Evolutionary conservation across 1,140 invertebrate genomes (phyloP).

Genomic region (Drosophila novamexicana): DNA sequence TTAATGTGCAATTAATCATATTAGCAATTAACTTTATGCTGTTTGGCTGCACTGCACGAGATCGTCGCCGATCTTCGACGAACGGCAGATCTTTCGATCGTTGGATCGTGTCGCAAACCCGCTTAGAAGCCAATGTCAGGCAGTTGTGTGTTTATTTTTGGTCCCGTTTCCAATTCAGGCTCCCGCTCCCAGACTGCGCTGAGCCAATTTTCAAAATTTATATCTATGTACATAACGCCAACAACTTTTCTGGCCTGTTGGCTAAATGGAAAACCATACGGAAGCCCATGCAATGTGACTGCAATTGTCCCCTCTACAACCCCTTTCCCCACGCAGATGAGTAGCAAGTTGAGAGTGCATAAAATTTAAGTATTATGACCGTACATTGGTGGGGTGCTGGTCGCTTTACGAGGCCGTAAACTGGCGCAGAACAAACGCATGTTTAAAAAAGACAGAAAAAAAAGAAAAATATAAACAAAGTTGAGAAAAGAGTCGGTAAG

Average conservation of each 20-base stretch:
- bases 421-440: conserved; percentile 57
- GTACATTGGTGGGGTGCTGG: conserved; percentile 41
- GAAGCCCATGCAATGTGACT: conserved; percentile 42
- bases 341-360: conserved; percentile 56
- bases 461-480: background rate
- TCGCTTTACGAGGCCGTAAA: conserved; percentile 69
- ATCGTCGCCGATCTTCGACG: conserved; percentile 54
- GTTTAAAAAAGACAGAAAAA: conserved; percentile 15
- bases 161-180: conserved; percentile 45
- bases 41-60: conserved; percentile 74
- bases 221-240: conserved; percentile 73
- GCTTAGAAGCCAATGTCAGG: conserved; percentile 48
- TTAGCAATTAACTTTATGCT: conserved; percentile 84
- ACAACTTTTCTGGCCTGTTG: conserved; percentile 56
- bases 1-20: conserved; percentile 84
- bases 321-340: background rate
- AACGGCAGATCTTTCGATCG: background rate
- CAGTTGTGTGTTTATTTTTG: background rate
- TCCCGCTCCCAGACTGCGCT: conserved; percentile 49
- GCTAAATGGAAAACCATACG: conserved; percentile 74
- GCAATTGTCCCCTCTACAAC: background rate
- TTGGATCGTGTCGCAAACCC: conserved; percentile 67
- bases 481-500: background rate
- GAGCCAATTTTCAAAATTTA: conserved; percentile 79
- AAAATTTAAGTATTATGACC: conserved; percentile 79